These are phyloP conservation scores for Macroteleia sp. DNA, from an alignment of 2,888 invertebrate species.

Conservation along the genomic window DNA sequence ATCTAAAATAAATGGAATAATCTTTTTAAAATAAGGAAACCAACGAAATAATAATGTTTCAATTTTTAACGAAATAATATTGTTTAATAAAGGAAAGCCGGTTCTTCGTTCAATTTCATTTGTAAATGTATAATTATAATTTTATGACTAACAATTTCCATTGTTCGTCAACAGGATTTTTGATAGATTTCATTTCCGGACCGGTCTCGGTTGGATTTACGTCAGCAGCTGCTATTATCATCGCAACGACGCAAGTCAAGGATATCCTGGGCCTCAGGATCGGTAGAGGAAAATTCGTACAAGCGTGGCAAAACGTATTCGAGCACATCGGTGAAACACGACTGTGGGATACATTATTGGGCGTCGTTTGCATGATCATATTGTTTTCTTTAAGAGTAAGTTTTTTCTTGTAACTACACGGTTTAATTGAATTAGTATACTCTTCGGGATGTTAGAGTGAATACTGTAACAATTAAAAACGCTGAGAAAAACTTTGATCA, in stretches of 20 bases:
- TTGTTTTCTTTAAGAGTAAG: slow-evolving; percentile 89
- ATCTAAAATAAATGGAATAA: not conserved
- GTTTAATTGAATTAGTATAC: too few species aligned
- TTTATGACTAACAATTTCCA: slow-evolving; percentile 6
- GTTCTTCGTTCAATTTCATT: not conserved
- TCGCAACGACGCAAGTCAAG: slow-evolving; percentile 92
- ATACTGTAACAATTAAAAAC: too few species aligned
- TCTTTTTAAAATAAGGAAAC: not conserved
- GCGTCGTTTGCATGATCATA: slow-evolving; percentile 88
- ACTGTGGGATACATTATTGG: slow-evolving; percentile 89
- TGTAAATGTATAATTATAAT: not conserved
- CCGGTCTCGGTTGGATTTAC: slow-evolving; percentile 93
- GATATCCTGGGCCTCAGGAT: slow-evolving; percentile 89
- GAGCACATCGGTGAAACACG: slow-evolving; percentile 89
- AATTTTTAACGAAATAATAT: too few species aligned
- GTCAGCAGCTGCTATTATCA: slow-evolving; percentile 92
- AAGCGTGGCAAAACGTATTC: slow-evolving; percentile 89
- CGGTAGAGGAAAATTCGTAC: slow-evolving; percentile 88
- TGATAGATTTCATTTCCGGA: slow-evolving; percentile 93
- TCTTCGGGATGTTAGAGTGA: too few species aligned
- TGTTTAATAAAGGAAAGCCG: too few species aligned
- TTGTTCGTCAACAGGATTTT: slow-evolving; percentile 86
- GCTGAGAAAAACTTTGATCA: too few species aligned
- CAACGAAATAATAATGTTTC: too few species aligned
- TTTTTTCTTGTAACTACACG: too few species aligned